These are phyloP conservation scores for Thrips palmi DNA, from an alignment of 1,140 invertebrate species.

Conservation along the genomic window DNA sequence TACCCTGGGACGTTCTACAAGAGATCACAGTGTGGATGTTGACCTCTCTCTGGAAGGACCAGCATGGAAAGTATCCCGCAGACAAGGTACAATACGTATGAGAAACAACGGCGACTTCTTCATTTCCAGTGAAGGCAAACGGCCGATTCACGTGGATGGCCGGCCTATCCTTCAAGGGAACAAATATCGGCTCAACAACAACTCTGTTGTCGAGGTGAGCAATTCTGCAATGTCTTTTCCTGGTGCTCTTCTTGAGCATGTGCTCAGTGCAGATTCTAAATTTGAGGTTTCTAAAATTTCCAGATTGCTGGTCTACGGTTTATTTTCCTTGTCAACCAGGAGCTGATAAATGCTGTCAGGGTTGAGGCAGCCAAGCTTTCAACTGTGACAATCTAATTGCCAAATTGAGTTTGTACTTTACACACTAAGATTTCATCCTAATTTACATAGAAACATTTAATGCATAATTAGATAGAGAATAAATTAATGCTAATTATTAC, in stretches of 20 bases:
- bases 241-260: background rate
- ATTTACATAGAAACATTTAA: too few species aligned
- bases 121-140: conserved; percentile 84
- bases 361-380: conserved; percentile 68
- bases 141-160: conserved; percentile 86
- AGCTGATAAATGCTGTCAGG: conserved; percentile 67
- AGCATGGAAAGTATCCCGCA: conserved; percentile 63
- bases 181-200: conserved; percentile 76
- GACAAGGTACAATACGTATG: conserved; percentile 77
- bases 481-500: too few species aligned
- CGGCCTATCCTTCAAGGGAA: conserved; percentile 69
- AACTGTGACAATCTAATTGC: too few species aligned
- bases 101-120: conserved; percentile 87
- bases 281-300: conserved; percentile 18
- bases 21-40: conserved; percentile 81
- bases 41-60: conserved; percentile 86
- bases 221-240: background rate
- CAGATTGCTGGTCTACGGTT: conserved; percentile 77
- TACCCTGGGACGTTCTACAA: conserved; percentile 74
- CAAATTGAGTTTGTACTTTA: too few species aligned
- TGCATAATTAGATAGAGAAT: too few species aligned
- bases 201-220: conserved; percentile 81
- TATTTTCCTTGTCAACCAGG: conserved; percentile 85
- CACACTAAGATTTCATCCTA: too few species aligned
- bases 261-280: background rate